Base-by-base conservation (phyloP, 2,113 vertebrate species). In the Chaetorhynchus papuensis region DNA sequence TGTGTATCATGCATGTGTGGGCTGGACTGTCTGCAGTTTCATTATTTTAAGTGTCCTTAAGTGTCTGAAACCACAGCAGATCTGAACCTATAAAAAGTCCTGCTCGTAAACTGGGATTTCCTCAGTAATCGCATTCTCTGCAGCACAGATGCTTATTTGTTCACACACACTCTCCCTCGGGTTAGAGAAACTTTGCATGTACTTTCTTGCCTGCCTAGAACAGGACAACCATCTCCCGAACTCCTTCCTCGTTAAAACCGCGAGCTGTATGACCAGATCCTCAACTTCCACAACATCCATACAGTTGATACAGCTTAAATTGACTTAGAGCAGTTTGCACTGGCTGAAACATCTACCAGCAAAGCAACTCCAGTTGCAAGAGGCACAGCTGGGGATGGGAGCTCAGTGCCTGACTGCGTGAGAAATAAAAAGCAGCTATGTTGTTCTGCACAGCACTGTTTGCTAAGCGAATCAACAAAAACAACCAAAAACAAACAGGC, bases 31-130 rank as follows among this genome's bases (percentile, higher is more conserved):
- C 75, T 72, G 66, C 20, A 95, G 56, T 78, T 86, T 81, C 72
- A 31, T 45, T 87, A 71, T 60, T 90, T 90, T 61, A 78, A 90
- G 37, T 57, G 85, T 94, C 93, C 76, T 94, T 75, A 92, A 87
- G 68, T 88, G 91, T 75, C 85, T 37, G 65, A 95, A 96, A 89
- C 71, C 71, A 78, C 85, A 87, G 69, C 56, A 90, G 83, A 92
- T 71, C 71, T 66, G n/a, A 86, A 92, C 15, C 52, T 35, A 77
- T 74, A 91, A 83, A 82, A 93, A 85, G 69, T 77, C 33, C 79
- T 66, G 44, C 76, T 89, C 19, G 1, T 83, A 95, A 96, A 90
- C 76, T 14, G 37, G 85, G 86, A 83, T 94, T 95, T 94, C 88
- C 90, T 92, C 69, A 75, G 83, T 60, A 94, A 96, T 53, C 1